Evolutionary conservation across 2,888 invertebrate species (phyloP).

Genomic region (Griposia aprilina): DNA sequence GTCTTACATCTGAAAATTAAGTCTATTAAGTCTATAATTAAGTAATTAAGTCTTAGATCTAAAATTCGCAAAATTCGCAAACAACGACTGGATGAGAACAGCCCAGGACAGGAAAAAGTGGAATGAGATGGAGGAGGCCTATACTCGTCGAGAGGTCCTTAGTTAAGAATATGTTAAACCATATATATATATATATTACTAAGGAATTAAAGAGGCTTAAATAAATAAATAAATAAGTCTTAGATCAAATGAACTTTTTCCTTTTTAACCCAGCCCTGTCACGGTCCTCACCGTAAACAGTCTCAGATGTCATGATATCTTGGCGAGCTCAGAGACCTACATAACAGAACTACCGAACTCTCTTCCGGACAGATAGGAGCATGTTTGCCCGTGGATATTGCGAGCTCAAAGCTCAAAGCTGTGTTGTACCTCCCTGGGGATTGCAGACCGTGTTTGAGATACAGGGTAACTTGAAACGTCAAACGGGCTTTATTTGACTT

Average conservation of each 20-base stretch:
- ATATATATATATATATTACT: too few relatives aligned
- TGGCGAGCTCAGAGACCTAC: slow-evolving; percentile 49
- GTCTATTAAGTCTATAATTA: too few relatives aligned
- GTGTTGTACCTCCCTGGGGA: slow-evolving; percentile 67
- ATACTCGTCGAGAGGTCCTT: too few relatives aligned
- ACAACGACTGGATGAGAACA: too few relatives aligned
- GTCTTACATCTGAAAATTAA: too few relatives aligned
- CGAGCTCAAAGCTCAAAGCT: slow-evolving; percentile 75
- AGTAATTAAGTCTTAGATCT: too few relatives aligned
- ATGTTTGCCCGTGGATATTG: slow-evolving; percentile 83
- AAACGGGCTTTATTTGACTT: slow-evolving; percentile 59
- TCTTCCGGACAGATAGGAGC: slow-evolving; percentile 70
- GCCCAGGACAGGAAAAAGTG: too few relatives aligned
- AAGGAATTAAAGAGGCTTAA: too few relatives aligned
- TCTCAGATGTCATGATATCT: slow-evolving; percentile 60
- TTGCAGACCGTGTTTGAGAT: slow-evolving; percentile 68
- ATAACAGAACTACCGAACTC: slow-evolving; percentile 73
- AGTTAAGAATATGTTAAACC: too few relatives aligned
- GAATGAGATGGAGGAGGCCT: too few relatives aligned
- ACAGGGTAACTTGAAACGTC: slow-evolving; percentile 39
- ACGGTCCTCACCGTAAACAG: slow-evolving; percentile 29
- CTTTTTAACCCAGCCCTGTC: not conserved
- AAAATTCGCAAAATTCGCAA: too few relatives aligned
- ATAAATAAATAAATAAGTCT: too few relatives aligned
- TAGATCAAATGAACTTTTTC: slow-evolving; percentile 15